Evolutionary conservation across 2,888 invertebrate species (phyloP).

Genomic region (Escarpia spicata): DNA sequence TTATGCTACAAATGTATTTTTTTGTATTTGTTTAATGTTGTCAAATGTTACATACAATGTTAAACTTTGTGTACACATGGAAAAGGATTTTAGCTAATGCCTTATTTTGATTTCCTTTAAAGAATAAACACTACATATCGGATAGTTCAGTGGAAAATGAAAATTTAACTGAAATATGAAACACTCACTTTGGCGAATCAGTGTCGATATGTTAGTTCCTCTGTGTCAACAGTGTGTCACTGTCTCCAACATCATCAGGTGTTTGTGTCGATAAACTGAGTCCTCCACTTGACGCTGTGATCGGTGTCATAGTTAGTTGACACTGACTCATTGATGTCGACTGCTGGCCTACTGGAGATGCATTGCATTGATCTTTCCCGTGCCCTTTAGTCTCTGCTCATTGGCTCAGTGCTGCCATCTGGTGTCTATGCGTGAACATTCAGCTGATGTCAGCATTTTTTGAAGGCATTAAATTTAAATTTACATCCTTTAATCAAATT

Average conservation of each 20-base stretch:
- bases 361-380: background rate
- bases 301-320: background rate
- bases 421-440: background rate
- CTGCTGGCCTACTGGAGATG: background rate
- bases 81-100: too few species aligned
- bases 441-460: background rate
- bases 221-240: background rate
- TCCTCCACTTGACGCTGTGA: background rate
- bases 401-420: background rate
- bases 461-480: background rate
- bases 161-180: background rate
- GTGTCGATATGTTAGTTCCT: background rate
- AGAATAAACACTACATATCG: background rate
- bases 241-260: background rate
- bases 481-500: background rate
- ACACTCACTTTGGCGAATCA: background rate
- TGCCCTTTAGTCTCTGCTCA: background rate
- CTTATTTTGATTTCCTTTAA: too few species aligned
- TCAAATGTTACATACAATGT: too few species aligned
- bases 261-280: background rate
- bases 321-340: conserved; percentile 13
- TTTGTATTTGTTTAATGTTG: too few species aligned
- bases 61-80: too few species aligned
- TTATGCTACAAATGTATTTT: too few species aligned
- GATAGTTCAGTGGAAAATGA: background rate